Conservation (phyloP, 2,797 vertebrate genomes). For the Rhinatrema bivittatum region DNA sequence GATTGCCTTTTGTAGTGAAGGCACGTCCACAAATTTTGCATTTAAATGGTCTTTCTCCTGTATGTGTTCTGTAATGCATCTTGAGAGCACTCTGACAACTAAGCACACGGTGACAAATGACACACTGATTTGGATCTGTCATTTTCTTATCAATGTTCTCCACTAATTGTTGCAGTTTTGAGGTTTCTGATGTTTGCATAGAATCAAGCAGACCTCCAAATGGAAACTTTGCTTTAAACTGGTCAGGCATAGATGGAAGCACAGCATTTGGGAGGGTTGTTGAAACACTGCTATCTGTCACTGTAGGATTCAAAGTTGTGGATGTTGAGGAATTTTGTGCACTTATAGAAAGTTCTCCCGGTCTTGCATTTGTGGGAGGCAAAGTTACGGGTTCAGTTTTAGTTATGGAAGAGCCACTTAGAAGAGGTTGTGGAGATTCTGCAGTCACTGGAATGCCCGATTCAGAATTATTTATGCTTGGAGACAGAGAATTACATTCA, state of each 20-base stretch:
- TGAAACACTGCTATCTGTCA: slow-evolving; percentile 56
- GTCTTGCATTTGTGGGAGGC: slow-evolving; percentile 61
- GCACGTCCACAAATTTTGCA: slow-evolving; percentile 98
- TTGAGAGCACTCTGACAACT: slow-evolving; percentile 98
- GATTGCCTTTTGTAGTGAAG: slow-evolving; percentile 98
- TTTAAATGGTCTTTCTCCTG: slow-evolving; percentile 97
- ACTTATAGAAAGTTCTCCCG: slow-evolving; percentile 59
- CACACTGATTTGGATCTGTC: slow-evolving; percentile 97
- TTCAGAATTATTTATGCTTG: slow-evolving; percentile 76
- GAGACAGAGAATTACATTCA: slow-evolving; percentile 89
- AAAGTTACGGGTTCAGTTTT: slow-evolving; percentile 76
- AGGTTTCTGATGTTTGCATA: slow-evolving; percentile 99
- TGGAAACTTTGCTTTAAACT: slow-evolving; percentile 94
- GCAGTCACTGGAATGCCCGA: slow-evolving; percentile 56
- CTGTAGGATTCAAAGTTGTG: slow-evolving; percentile 41
- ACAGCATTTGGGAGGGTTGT: slow-evolving; percentile 72
- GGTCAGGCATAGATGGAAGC: slow-evolving; percentile 81
- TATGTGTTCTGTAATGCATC: slow-evolving; percentile 98
- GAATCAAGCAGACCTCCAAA: slow-evolving; percentile 97
- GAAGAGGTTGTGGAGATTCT: slow-evolving; percentile 70
- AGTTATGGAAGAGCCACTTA: slow-evolving; percentile 51
- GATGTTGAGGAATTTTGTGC: slow-evolving; percentile 65
- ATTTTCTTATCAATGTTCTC: slow-evolving; percentile 99
- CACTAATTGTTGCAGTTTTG: slow-evolving; percentile 95
- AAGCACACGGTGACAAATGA: slow-evolving; percentile 95